A percentile compares a stretch with the other conserved stretches of the same genome.
phyloP scores from a whole-genome alignment of 1,140 invertebrate species.

The Streblospio benedicti region DNA sequence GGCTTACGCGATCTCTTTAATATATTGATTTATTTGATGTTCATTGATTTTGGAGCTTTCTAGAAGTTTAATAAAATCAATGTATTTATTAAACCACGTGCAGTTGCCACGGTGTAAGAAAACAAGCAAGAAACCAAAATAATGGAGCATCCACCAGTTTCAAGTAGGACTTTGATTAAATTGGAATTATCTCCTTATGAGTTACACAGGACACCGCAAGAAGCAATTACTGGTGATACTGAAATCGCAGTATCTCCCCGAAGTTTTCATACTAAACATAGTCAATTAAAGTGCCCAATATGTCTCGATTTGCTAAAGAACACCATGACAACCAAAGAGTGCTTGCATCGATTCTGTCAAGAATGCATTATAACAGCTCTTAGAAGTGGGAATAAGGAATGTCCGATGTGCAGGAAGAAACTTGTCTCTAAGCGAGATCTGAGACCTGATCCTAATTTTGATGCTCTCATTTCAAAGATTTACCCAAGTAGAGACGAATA shows the following conservation, averaged over 20 bases:
- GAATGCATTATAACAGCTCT: conserved; percentile 98
- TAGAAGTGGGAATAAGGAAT: conserved; percentile 96
- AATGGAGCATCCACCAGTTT: conserved; percentile 27
- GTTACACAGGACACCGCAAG: conserved; percentile 81
- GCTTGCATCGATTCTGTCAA: conserved; percentile 96
- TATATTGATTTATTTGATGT: too few species aligned
- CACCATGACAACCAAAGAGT: conserved; percentile 99
- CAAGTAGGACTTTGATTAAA: conserved; percentile 90
- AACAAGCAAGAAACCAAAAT: too few species aligned
- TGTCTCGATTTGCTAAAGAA: conserved; percentile 98
- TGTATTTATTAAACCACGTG: too few species aligned
- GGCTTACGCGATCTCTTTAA: too few species aligned
- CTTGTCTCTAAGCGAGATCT: conserved; percentile 93
- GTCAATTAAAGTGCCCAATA: conserved; percentile 97
- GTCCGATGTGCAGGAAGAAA: conserved; percentile 97
- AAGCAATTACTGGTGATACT: conserved; percentile 85
- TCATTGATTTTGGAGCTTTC: too few species aligned
- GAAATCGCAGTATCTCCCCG: conserved; percentile 94
- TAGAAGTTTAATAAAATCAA: too few species aligned
- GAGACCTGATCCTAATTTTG: conserved; percentile 95
- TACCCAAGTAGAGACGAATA: conserved; percentile 95
- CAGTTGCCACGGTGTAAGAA: too few species aligned
- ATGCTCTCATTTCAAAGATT: conserved; percentile 93
- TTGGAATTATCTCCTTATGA: conserved; percentile 96
- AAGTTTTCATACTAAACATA: conserved; percentile 89